These are phyloP conservation scores for Hippopotamyrus pictus DNA, from an alignment of 2,797 vertebrate species.

Conservation along the genomic window DNA sequence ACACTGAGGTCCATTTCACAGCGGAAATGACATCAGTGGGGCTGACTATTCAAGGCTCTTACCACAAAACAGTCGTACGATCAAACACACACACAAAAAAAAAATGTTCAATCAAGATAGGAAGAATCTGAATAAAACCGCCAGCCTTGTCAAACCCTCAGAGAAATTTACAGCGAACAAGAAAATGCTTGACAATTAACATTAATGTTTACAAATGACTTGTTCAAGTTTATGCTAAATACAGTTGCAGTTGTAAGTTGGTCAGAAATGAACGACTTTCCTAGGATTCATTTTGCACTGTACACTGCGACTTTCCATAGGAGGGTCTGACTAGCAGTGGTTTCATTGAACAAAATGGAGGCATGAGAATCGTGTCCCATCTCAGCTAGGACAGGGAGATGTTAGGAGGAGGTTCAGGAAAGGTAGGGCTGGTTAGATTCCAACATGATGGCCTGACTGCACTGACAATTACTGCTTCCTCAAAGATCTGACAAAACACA, in stretches of 20 bases:
- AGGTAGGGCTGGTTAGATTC: constrained; percentile 33
- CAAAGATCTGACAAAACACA: constrained; percentile 20
- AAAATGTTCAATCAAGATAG: constrained; percentile 49
- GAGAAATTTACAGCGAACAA: neutral
- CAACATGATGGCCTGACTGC: constrained; percentile 46
- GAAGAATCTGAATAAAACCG: constrained; percentile 47
- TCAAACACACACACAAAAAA: constrained; percentile 30
- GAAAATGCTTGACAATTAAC: neutral
- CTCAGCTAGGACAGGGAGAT: constrained; percentile 39
- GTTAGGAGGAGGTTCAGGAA: constrained; percentile 32
- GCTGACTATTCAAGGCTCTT: constrained; percentile 54
- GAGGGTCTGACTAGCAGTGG: constrained; percentile 51
- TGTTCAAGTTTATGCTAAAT: neutral
- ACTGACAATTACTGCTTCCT: constrained; percentile 41
- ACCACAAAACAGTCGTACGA: constrained; percentile 49
- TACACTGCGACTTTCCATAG: neutral
- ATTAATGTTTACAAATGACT: neutral
- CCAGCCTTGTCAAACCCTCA: constrained; percentile 37
- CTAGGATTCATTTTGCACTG: neutral
- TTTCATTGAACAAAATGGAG: constrained; percentile 40
- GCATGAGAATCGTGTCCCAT: constrained; percentile 34
- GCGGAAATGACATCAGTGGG: constrained; percentile 58
- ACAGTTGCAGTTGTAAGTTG: neutral
- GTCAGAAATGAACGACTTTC: neutral
- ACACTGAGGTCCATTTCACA: constrained; percentile 43